A percentile compares a stretch with the other conserved stretches of the same genome.
These are phyloP conservation scores for Cotesia glomerata DNA, from an alignment of 1,140 invertebrate genomes.

Conservation along the genomic window DNA sequence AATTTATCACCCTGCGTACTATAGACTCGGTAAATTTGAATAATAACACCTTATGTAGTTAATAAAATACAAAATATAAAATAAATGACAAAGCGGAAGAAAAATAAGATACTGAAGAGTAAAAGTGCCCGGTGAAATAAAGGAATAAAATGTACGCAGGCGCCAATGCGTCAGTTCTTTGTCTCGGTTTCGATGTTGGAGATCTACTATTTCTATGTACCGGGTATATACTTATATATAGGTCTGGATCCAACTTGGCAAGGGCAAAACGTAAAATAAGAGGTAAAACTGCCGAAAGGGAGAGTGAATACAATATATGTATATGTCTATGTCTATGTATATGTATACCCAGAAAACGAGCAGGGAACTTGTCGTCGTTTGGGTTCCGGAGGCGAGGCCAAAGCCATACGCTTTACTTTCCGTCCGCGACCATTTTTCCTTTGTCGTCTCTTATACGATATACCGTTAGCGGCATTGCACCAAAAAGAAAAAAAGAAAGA, in stretches of 20 bases:
- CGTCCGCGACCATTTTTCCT: neutral
- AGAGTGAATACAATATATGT: slow-evolving; percentile 1
- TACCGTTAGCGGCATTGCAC: neutral
- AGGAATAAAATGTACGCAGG: neutral
- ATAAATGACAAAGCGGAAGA: too few species aligned
- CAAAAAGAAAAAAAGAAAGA: neutral
- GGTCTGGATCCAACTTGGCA: slow-evolving; percentile 8
- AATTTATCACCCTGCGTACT: too few species aligned
- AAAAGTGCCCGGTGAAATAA: neutral
- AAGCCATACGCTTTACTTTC: neutral
- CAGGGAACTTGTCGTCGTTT: neutral
- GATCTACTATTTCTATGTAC: neutral
- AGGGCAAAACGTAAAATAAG: slow-evolving; percentile 1
- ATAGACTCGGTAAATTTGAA: too few species aligned
- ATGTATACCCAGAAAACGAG: too few species aligned
- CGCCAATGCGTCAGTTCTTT: slow-evolving; percentile 4
- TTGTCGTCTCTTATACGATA: neutral
- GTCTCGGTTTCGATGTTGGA: neutral
- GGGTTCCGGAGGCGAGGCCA: neutral
- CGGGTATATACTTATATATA: neutral
- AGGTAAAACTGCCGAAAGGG: neutral
- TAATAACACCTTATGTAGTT: too few species aligned
- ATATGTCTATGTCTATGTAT: neutral
- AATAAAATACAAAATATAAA: too few species aligned
- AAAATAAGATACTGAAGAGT: neutral